A percentile compares a stretch with the other conserved stretches of the same genome.
Evolutionary conservation across 37 sponge, comb jelly and placozoan species (phyloP).

Genomic region (Eunapius fragilis): DNA sequence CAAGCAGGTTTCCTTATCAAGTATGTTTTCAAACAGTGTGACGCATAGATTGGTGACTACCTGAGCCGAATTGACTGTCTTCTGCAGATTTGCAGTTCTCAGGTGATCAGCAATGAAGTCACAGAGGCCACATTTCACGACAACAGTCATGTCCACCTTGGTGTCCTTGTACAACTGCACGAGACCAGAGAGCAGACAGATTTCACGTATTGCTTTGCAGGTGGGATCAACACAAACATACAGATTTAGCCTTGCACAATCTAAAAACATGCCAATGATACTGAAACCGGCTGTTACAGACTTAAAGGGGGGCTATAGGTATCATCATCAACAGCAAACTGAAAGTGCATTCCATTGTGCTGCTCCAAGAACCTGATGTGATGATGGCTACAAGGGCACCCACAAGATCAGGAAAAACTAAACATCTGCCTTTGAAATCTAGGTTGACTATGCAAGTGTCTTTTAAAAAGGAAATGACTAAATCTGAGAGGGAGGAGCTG

Average conservation of each 20-base stretch:
- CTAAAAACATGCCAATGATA: slow-evolving; percentile 10
- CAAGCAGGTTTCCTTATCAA: slow-evolving; percentile 62
- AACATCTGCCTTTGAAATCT: background rate
- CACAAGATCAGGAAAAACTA: background rate
- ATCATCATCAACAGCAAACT: background rate
- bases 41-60: slow-evolving; percentile 61
- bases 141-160: slow-evolving; percentile 12
- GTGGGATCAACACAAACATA: background rate
- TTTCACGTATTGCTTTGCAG: slow-evolving; percentile 33
- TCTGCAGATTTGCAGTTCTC: slow-evolving; percentile 5
- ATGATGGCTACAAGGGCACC: background rate
- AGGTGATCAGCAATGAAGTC: background rate
- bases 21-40: slow-evolving; percentile 62
- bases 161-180: slow-evolving; percentile 22
- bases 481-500: background rate
- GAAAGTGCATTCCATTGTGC: background rate
- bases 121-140: slow-evolving; percentile 15
- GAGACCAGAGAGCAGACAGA: slow-evolving; percentile 29
- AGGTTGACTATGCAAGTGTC: background rate
- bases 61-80: background rate
- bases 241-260: slow-evolving; percentile 16
- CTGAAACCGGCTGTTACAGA: background rate
- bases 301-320: background rate
- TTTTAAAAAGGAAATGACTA: slow-evolving; percentile 29
- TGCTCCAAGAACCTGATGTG: background rate